phyloP scores from a whole-genome alignment of 2,797 vertebrate species.

The Pangasius larnaudii region DNA sequence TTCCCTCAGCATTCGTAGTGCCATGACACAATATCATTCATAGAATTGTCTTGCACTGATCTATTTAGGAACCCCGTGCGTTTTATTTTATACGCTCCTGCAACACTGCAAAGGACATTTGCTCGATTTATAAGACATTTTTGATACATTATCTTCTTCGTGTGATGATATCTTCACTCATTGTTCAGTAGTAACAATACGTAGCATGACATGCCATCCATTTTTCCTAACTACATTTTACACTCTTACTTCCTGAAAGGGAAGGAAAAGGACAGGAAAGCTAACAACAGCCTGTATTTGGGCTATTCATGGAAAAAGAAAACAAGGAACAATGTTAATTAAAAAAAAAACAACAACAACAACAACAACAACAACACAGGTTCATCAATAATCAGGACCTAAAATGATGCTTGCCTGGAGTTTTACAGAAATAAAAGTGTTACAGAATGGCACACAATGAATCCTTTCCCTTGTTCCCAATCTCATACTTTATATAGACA shows the following conservation, averaged over 20 bases:
- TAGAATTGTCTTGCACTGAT: background rate
- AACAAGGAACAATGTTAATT: background rate
- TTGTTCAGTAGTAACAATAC: slow-evolving; percentile 34
- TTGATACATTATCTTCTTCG: background rate
- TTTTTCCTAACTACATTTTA: background rate
- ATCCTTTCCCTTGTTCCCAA: background rate
- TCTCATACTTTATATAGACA: slow-evolving; percentile 26
- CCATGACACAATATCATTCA: background rate
- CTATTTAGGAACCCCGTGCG: background rate
- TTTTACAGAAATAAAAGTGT: slow-evolving; percentile 6
- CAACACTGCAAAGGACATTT: slow-evolving; percentile 18
- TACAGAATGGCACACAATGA: slow-evolving; percentile 21
- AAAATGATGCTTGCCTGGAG: background rate
- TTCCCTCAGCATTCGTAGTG: background rate
- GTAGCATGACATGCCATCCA: slow-evolving; percentile 1
- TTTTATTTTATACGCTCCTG: background rate
- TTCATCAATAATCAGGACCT: background rate
- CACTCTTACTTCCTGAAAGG: background rate
- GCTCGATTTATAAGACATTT: slow-evolving; percentile 12
- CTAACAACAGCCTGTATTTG: background rate
- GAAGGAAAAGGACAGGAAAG: slow-evolving; percentile 5
- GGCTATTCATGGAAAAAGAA: background rate
- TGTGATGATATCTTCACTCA: background rate
- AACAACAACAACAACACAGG: background rate
- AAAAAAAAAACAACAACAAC: background rate